These are phyloP conservation scores for Orthochromis indermauri DNA, from an alignment of 2,113 vertebrate genomes.

Conservation along the genomic window DNA sequence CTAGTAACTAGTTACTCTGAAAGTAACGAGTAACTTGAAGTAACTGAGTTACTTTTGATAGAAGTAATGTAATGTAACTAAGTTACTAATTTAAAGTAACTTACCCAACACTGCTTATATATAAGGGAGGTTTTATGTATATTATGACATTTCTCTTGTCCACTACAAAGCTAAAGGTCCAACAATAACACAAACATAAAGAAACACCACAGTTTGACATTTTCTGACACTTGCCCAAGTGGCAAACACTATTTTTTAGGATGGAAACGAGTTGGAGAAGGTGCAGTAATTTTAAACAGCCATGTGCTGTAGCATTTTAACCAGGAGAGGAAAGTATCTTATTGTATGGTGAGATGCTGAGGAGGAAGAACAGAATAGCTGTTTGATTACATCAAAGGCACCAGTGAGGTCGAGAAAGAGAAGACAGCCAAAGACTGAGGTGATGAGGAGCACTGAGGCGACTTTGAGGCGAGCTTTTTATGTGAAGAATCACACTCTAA, in stretches of 20 bases:
- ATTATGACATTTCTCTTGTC: background rate
- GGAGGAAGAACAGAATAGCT: background rate
- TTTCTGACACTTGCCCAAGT: background rate
- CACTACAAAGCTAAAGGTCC: background rate
- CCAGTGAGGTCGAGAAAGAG: background rate
- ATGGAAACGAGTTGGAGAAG: background rate
- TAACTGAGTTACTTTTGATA: too few relatives aligned
- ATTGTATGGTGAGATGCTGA: background rate
- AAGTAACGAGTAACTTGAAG: too few relatives aligned
- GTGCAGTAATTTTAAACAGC: background rate
- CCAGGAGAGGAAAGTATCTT: background rate
- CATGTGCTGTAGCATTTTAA: background rate
- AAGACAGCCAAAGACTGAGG: background rate
- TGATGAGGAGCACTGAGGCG: background rate
- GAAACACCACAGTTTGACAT: background rate
- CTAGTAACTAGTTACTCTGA: too few relatives aligned
- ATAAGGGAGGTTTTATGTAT: background rate
- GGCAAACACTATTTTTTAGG: background rate
- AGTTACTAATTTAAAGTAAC: too few relatives aligned
- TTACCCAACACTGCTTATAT: background rate
- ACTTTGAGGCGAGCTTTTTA: background rate
- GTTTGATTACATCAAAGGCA: background rate
- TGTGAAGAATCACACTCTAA: background rate
- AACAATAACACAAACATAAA: background rate
- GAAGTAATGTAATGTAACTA: too few relatives aligned